These are phyloP conservation scores for Ruditapes philippinarum DNA, from an alignment of 1,140 invertebrate genomes.

Conservation along the genomic window DNA sequence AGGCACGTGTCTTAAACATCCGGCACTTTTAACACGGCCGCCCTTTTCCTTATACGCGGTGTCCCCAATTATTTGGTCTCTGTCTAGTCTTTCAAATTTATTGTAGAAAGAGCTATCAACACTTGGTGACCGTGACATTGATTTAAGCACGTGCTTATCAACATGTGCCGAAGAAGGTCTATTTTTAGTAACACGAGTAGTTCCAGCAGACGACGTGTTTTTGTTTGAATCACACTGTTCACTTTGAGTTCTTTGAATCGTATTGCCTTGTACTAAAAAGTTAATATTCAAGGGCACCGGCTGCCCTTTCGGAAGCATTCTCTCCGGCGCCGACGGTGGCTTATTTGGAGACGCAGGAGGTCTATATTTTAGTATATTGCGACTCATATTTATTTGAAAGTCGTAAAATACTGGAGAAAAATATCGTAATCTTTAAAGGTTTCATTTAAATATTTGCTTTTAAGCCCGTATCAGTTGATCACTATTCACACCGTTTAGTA, in stretches of 20 bases:
- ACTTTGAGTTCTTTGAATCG: background rate
- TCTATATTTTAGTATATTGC: background rate
- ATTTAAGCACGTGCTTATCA: slow-evolving; percentile 49
- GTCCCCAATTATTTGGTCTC: slow-evolving; percentile 47
- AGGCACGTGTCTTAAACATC: background rate
- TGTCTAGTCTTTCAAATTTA: slow-evolving; percentile 56
- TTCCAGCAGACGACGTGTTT: background rate
- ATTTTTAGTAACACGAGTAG: background rate
- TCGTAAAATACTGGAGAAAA: background rate
- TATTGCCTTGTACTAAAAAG: slow-evolving; percentile 5
- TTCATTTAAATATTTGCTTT: background rate
- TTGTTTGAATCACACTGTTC: background rate
- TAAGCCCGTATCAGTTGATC: background rate
- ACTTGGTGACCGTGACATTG: slow-evolving; percentile 13
- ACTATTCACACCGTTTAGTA: no score
- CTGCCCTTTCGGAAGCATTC: slow-evolving; percentile 40
- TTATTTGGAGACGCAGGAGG: slow-evolving; percentile 48
- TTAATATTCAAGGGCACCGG: slow-evolving; percentile 35
- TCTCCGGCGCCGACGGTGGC: slow-evolving; percentile 43
- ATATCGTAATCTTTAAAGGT: background rate
- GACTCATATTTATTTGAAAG: background rate
- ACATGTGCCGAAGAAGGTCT: slow-evolving; percentile 1
- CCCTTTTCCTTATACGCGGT: slow-evolving; percentile 54
- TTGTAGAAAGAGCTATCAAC: slow-evolving; percentile 58
- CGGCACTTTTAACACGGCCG: background rate